Evolutionary conservation across 2,797 vertebrate genomes (phyloP).

Genomic region (Aulostomus chinensis): DNA sequence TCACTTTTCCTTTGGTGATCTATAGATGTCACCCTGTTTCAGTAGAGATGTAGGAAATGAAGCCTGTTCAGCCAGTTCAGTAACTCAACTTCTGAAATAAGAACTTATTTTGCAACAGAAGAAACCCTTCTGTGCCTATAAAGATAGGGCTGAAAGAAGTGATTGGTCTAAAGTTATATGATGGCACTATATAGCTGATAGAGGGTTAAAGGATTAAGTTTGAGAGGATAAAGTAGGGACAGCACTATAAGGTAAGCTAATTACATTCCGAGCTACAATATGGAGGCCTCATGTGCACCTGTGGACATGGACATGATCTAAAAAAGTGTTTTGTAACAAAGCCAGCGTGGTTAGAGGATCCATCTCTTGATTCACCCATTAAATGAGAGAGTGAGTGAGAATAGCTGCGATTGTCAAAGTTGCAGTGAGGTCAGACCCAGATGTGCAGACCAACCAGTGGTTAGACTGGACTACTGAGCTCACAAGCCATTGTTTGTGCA

Average conservation of each 20-base stretch:
- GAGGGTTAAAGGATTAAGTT: slow-evolving; percentile 66
- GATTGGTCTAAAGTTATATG: slow-evolving; percentile 4
- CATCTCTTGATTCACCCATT: slow-evolving; percentile 5
- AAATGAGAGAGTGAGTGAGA: slow-evolving; percentile 41
- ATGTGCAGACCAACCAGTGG: slow-evolving; percentile 77
- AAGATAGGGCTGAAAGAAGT: not conserved
- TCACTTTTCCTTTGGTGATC: slow-evolving; percentile 44
- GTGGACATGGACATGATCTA: too few relatives aligned
- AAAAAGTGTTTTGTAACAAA: too few relatives aligned
- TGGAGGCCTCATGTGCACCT: slow-evolving; percentile 4
- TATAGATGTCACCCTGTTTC: slow-evolving; percentile 24
- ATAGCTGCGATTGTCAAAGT: slow-evolving; percentile 82
- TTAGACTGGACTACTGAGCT: slow-evolving; percentile 52
- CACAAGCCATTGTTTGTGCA: slow-evolving; percentile 60
- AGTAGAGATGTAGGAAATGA: slow-evolving; percentile 2
- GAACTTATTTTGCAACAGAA: too few relatives aligned
- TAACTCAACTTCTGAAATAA: not conserved
- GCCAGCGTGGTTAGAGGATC: not conserved
- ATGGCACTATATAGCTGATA: slow-evolving; percentile 16
- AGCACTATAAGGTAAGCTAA: slow-evolving; percentile 65
- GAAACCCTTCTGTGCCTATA: not conserved
- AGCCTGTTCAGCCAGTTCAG: slow-evolving; percentile 16
- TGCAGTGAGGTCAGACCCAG: slow-evolving; percentile 85
- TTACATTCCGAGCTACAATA: slow-evolving; percentile 47
- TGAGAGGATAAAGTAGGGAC: slow-evolving; percentile 62